phyloP scores from a whole-genome alignment of 2,888 invertebrate genomes.

The Amphiduros pacificus region DNA sequence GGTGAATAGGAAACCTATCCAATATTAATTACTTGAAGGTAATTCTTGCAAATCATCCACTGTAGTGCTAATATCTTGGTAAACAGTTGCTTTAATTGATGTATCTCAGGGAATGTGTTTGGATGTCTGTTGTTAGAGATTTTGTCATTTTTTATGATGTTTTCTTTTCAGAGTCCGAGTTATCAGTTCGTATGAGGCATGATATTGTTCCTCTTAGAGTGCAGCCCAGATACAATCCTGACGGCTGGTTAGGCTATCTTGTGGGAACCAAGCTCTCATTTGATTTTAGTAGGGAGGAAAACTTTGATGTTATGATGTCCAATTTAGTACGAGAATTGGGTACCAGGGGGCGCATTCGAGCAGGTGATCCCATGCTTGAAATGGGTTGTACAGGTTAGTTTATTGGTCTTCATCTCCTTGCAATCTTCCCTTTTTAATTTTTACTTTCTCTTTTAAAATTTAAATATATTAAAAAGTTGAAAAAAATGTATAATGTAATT shows the following conservation, averaged over 20 bases:
- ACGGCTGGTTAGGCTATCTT: slow-evolving; percentile 55
- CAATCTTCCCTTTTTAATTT: neutral
- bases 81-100: too few species aligned
- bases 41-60: too few species aligned
- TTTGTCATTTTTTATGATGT: too few species aligned
- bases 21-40: too few species aligned
- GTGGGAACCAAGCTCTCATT: slow-evolving; percentile 48
- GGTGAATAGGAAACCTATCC: too few species aligned
- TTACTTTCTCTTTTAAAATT: neutral
- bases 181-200: slow-evolving; percentile 43
- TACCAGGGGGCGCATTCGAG: slow-evolving; percentile 37
- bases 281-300: slow-evolving; percentile 41
- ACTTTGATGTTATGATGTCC: slow-evolving; percentile 36
- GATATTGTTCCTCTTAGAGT: slow-evolving; percentile 48
- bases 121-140: too few species aligned
- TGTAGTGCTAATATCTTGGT: too few species aligned
- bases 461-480: neutral
- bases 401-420: neutral
- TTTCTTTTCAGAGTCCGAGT: slow-evolving; percentile 47
- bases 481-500: neutral
- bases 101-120: too few species aligned
- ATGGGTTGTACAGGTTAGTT: too few species aligned
- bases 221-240: slow-evolving; percentile 46
- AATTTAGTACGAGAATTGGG: slow-evolving; percentile 43
- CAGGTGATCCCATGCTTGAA: too few species aligned